Conservation (phyloP, 2,888 invertebrate species). For the Copidosoma aretas region DNA sequence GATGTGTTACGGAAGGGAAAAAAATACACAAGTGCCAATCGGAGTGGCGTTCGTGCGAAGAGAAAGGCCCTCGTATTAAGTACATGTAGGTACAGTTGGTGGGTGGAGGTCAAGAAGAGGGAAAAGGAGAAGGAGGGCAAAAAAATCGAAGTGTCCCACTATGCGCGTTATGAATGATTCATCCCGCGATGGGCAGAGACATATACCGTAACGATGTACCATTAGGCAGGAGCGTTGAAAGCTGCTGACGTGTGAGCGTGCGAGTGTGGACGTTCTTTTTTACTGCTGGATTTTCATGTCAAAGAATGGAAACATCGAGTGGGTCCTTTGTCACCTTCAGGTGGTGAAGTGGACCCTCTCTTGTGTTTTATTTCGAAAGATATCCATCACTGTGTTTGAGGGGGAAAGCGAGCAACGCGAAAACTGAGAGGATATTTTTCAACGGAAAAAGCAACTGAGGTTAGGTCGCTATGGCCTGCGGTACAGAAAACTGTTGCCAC, state of each 20-base stretch:
- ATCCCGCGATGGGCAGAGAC: conserved; percentile 42
- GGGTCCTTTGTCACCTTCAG: conserved; percentile 8
- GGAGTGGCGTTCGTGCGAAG: too few relatives aligned
- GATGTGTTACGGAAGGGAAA: too few relatives aligned
- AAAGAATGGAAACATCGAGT: neutral
- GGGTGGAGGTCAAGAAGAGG: conserved; percentile 48
- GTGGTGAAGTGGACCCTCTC: too few relatives aligned
- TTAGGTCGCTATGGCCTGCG: too few relatives aligned
- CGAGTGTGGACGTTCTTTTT: neutral
- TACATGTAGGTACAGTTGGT: too few relatives aligned
- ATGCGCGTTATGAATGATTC: conserved; percentile 59
- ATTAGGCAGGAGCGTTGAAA: neutral
- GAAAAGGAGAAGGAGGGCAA: conserved; percentile 32
- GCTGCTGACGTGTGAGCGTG: neutral
- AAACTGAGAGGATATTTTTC: too few relatives aligned
- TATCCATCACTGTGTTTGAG: too few relatives aligned
- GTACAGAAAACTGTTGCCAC: too few relatives aligned
- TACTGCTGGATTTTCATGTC: conserved; percentile 17
- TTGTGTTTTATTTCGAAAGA: too few relatives aligned
- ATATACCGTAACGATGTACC: neutral
- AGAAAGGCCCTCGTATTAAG: neutral
- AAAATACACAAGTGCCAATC: too few relatives aligned
- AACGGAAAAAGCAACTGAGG: too few relatives aligned
- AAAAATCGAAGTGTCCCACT: conserved; percentile 43
- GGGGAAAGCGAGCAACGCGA: too few relatives aligned